Evolutionary conservation across 2,113 vertebrate genomes (phyloP).

Genomic region (Stigmatopora nigra): DNA sequence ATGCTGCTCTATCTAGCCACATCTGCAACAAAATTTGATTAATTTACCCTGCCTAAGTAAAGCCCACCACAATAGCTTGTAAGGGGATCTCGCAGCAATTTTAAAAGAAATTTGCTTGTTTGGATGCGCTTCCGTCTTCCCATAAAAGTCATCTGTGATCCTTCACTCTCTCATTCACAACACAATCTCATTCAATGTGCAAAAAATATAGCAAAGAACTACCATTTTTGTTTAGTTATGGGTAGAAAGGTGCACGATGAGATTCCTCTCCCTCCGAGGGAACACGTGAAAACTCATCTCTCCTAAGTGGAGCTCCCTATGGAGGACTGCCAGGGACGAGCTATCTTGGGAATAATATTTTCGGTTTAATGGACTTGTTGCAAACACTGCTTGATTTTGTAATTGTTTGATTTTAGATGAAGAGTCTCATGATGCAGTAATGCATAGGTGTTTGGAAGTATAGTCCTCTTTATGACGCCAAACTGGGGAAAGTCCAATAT

Average conservation of each 20-base stretch:
- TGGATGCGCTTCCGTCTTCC: conserved; percentile 1
- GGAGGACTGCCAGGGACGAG: background rate
- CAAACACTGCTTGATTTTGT: background rate
- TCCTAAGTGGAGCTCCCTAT: background rate
- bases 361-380: background rate
- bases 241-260: background rate
- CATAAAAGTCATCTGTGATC: background rate
- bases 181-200: background rate
- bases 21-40: conserved; percentile 65
- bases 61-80: conserved; percentile 33
- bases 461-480: background rate
- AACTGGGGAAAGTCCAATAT: background rate
- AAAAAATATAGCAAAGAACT: background rate
- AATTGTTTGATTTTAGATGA: conserved; percentile 1
- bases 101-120: conserved; percentile 10
- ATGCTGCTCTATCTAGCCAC: conserved; percentile 50
- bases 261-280: background rate
- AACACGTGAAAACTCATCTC: background rate
- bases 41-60: conserved; percentile 49
- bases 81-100: conserved; percentile 27
- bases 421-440: background rate
- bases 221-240: background rate
- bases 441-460: conserved; percentile 1
- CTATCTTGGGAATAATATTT: conserved; percentile 4
- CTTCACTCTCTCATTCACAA: background rate